Evolutionary conservation across 2,888 invertebrate genomes (phyloP), one percentile per base, ranked within the genome.

Genomic region (Gisinianus flammeolus): DNA sequence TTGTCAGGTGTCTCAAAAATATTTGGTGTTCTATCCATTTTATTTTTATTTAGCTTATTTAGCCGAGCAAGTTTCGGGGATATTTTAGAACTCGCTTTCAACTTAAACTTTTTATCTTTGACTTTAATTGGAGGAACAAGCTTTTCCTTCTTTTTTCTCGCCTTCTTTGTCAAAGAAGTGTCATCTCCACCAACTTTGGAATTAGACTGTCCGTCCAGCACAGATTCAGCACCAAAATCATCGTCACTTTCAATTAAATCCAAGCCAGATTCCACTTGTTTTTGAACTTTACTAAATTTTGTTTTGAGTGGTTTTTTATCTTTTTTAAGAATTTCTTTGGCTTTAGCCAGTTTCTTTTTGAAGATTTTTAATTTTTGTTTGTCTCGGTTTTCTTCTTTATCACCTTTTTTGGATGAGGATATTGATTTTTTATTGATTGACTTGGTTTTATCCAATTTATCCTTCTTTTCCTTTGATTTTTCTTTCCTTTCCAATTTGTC

Each of bases 321-420:
- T 79, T 78, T 26, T 76, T 76, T 58, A 31, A 75, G 30, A 68
- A 74, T 35, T 69, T 54, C 56, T 28, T 62, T 68, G 30, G 68
- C 44, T 28, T 30, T 76, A 19, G 33, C 58, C 5, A 70, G 74
- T 78, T 80, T 83, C 68, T 80, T 94, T 86, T 94, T 95, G 86
- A 95, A 93, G 86, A 95, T 94, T 88, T 94, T 94, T 58, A 94
- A 88, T 86, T 95, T 95, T 87, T 92, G 93, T 87, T 92, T 93
- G 86, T 94, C 93, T 0, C 94, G 94, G 26, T 12, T 33, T 19
- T 64, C 73, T 19, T 31, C 68, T 56, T 70, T 30, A 6, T 30
- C 22, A 8, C 26, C 54, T 22, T 69, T 79, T 24, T 44, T 35
- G 6, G 22, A 56, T 56, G 22, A 56, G 6, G 56, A 56, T 22